A percentile compares a stretch with the other conserved stretches of the same genome.
Conservation (phyloP, 2,113 vertebrate species). For the Stigmatopora argus region DNA sequence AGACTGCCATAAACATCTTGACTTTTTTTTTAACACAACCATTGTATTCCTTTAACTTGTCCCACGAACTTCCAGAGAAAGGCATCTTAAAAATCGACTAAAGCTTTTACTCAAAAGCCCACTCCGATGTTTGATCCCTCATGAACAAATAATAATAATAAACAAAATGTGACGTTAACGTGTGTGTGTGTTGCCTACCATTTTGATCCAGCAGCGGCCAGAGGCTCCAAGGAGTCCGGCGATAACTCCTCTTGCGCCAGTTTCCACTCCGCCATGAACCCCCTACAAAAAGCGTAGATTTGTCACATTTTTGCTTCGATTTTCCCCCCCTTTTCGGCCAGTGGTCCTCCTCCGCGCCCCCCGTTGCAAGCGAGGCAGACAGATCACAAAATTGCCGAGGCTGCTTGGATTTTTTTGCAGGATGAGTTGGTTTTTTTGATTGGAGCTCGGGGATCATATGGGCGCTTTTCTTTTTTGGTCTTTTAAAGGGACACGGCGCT, state of each 20-base stretch:
- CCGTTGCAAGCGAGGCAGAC: conserved; percentile 58
- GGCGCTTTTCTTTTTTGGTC: conserved; percentile 67
- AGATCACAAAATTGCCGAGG: conserved; percentile 71
- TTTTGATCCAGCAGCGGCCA: conserved; percentile 76
- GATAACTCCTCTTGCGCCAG: conserved; percentile 71
- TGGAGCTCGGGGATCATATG: conserved; percentile 86
- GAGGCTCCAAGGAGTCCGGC: conserved; percentile 72
- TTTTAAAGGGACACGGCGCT: conserved; percentile 82
- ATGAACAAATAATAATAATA: conserved; percentile 32
- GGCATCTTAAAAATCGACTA: not conserved
- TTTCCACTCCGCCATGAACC: conserved; percentile 76
- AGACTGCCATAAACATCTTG: conserved; percentile 5
- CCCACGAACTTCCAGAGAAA: not conserved
- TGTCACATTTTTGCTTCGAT: conserved; percentile 68
- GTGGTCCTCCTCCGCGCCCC: conserved; percentile 41
- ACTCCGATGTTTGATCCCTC: conserved; percentile 18
- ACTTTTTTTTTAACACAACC: conserved; percentile 43
- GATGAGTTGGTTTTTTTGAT: conserved; percentile 74
- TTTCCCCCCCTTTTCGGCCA: conserved; percentile 32
- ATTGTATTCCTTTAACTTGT: conserved; percentile 43
- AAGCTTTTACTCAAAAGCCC: conserved; percentile 22
- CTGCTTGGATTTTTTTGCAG: conserved; percentile 66
- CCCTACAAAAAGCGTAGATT: conserved; percentile 38
- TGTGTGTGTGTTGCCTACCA: conserved; percentile 73
- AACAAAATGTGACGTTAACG: conserved; percentile 35